Conservation (phyloP, 2,113 vertebrate genomes). For the Coturnix japonica region DNA sequence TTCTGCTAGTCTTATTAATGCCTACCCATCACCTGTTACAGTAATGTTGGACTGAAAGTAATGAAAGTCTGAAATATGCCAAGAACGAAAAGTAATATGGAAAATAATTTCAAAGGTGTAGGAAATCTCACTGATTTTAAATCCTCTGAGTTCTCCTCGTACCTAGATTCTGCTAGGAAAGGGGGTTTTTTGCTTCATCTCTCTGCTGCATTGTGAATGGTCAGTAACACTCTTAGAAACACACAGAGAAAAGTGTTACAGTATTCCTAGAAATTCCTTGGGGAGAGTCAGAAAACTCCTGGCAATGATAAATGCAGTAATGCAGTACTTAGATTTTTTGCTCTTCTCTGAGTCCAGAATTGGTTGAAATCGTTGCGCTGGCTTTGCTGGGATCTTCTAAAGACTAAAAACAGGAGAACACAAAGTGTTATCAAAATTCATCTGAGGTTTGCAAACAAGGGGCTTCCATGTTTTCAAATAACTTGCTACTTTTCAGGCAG, state of each 20-base stretch:
- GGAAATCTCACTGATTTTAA: not conserved
- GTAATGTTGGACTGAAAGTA: not conserved
- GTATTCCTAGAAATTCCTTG: not conserved
- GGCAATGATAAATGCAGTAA: not conserved
- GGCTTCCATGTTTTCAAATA: constrained; percentile 15
- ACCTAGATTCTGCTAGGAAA: not conserved
- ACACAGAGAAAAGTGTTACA: not conserved
- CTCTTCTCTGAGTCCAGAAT: not conserved
- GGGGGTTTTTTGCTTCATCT: not conserved
- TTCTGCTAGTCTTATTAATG: not conserved
- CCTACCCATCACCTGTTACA: not conserved
- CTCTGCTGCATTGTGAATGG: not conserved
- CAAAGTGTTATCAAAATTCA: not conserved
- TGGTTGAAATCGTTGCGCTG: not conserved
- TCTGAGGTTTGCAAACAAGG: not conserved
- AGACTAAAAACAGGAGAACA: not conserved
- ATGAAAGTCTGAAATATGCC: not conserved
- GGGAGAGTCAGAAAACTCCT: not conserved
- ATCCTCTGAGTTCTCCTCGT: not conserved
- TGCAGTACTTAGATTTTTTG: not conserved
- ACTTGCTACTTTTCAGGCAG: not conserved
- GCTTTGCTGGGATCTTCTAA: not conserved
- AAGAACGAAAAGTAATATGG: not conserved
- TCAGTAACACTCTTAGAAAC: not conserved
- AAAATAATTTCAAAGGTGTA: not conserved